These are phyloP conservation scores for Eutolmus rufibarbis DNA, from an alignment of 2,888 invertebrate genomes.

Conservation along the genomic window DNA sequence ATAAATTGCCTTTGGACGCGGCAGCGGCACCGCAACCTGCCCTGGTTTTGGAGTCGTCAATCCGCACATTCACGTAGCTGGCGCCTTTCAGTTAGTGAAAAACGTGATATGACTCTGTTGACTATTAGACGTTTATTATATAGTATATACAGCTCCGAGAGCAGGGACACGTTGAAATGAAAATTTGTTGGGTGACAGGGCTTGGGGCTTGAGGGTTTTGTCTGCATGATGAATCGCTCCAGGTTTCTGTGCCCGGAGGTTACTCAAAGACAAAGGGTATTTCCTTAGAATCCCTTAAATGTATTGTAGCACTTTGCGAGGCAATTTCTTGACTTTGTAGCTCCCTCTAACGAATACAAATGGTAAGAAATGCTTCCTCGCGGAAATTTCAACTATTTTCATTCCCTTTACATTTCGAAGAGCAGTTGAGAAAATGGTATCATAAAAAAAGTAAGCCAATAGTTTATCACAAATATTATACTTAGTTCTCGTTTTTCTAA, in stretches of 20 bases:
- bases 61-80: not conserved
- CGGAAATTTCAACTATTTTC: not conserved
- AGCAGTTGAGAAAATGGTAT: not conserved
- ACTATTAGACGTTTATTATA: conserved; percentile 19
- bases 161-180: conserved; percentile 17
- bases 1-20: conserved; percentile 29
- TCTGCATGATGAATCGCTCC: not conserved
- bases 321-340: not conserved
- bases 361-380: not conserved
- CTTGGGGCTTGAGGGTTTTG: not conserved
- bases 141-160: not conserved
- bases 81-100: not conserved
- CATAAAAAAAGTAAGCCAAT: not conserved
- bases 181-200: conserved; percentile 17
- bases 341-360: not conserved
- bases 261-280: not conserved
- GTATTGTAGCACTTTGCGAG: not conserved
- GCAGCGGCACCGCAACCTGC: not conserved
- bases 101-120: conserved; percentile 33
- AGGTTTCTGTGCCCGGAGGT: not conserved
- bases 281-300: not conserved
- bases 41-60: not conserved
- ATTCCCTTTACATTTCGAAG: not conserved
- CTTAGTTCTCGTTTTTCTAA: not conserved
- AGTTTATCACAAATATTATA: not conserved